Base-by-base conservation (phyloP, 2,888 invertebrate genomes). In the Autographa gamma region DNA sequence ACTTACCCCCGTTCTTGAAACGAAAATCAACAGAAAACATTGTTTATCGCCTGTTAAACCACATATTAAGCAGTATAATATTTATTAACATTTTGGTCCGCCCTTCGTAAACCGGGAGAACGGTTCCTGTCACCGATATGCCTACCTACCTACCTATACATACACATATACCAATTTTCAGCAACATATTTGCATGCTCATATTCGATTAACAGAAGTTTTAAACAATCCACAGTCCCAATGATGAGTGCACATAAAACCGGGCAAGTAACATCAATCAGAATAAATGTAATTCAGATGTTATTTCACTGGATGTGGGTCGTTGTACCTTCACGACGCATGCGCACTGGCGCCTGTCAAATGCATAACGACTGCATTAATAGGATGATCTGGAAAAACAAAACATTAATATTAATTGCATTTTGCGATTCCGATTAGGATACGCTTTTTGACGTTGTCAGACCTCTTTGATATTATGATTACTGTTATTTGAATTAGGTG, bases 321-420 rank as follows among this genome's bases (percentile, higher is more conserved):
- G 60, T 66, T 66, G 77, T 11, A 69, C 74, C 66, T 60, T 48
- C 11, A 16, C 71, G 76, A 59, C 78, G 80, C 71, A 72, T 65
- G 62, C 78, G 71, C 18, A 3, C 38, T 69, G 76, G 80, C 74
- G 78, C 69, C 73, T 48, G 73, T 63, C 71, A 78, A 73, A 74
- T 75, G 74, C 79, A 82, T 60, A 75, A 76, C 56, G 60, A 75
- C 70, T 80, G 71, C 80, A 82, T 82, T 69, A 74, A 78, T 72
- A 69, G 66, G 61, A 65, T 63, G 63, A 65, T 80, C 73, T 76
- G 60, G 74, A 71, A 76, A 67, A 68, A 73, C 73, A 75, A 58
- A 68, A 31, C 71, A 82, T 84, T 70, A 73, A 84, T 84, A 84
- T 84, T 82, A 63, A 82, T 73, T 79, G 52, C 0, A 61, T 38